A percentile compares a stretch with the other conserved stretches of the same genome.
Conservation (phyloP, 2,797 vertebrate species). For the Danio albolineatus region DNA sequence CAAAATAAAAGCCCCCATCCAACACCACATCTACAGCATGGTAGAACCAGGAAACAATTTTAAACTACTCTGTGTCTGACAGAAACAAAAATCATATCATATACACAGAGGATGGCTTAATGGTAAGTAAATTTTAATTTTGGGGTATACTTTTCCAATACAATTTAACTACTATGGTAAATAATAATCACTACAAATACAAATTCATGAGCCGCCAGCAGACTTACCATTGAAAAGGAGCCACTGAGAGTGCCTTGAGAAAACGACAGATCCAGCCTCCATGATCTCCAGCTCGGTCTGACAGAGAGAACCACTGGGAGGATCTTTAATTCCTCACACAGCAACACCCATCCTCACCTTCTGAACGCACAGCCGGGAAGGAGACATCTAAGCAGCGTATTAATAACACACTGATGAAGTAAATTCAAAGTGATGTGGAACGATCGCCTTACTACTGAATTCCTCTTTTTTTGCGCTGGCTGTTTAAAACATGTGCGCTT, state of each 20-base stretch:
- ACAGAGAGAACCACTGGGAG: conserved; percentile 20
- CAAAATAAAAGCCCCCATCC: no score
- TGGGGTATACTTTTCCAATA: no score
- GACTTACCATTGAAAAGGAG: conserved; percentile 26
- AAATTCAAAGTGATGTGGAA: conserved; percentile 9
- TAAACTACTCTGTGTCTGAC: no score
- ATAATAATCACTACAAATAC: not conserved
- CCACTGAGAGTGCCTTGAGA: conserved; percentile 5
- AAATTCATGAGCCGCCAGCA: not conserved
- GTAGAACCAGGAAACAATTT: no score
- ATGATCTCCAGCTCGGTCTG: conserved; percentile 37
- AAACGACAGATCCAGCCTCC: not conserved
- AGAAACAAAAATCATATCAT: no score
- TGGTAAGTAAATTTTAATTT: no score
- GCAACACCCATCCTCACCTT: conserved; percentile 29
- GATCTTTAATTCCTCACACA: conserved; percentile 34
- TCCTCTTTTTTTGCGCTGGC: not conserved
- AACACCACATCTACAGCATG: no score
- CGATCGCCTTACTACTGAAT: conserved; percentile 16
- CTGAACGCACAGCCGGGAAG: not conserved
- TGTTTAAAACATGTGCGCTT: not conserved
- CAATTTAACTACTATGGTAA: not conserved
- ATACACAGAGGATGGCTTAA: no score
- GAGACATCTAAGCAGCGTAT: not conserved
- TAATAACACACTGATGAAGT: not conserved